A percentile compares a stretch with the other conserved stretches of the same genome.
Conservation (phyloP, 2,888 invertebrate species). For the Caenorhabditis imperialis region DNA sequence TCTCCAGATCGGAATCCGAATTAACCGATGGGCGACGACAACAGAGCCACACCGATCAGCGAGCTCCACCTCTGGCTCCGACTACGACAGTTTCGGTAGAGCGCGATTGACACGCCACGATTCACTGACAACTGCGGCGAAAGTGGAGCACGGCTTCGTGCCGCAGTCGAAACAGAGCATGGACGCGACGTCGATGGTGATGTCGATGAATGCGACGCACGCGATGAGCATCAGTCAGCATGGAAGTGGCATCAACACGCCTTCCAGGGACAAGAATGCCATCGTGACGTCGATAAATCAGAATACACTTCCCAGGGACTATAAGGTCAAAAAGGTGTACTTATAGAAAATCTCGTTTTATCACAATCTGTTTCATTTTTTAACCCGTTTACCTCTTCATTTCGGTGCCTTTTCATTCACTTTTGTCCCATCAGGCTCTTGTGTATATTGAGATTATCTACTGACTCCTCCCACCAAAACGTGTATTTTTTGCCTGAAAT, state of each 20-base stretch:
- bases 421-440: too few species aligned
- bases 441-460: too few species aligned
- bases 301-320: constrained; percentile 76
- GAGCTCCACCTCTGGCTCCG: constrained; percentile 65
- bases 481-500: constrained; percentile 19
- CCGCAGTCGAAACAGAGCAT: constrained; percentile 66
- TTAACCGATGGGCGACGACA: constrained; percentile 38
- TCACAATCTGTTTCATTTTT: not conserved
- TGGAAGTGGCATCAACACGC: constrained; percentile 66
- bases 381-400: not conserved
- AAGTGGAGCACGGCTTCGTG: constrained; percentile 68
- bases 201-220: constrained; percentile 61
- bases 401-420: constrained; percentile 26
- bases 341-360: constrained; percentile 60
- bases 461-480: constrained; percentile 40
- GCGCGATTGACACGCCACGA: constrained; percentile 72
- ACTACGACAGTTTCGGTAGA: constrained; percentile 66
- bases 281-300: constrained; percentile 67
- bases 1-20: constrained; percentile 38
- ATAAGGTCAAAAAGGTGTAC: constrained; percentile 78
- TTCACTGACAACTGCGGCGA: constrained; percentile 70
- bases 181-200: constrained; percentile 66
- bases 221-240: constrained; percentile 63
- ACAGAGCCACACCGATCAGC: constrained; percentile 66
- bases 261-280: constrained; percentile 66